phyloP scores from a whole-genome alignment of 2,888 invertebrate genomes.

The Aproaerema taeniolella region DNA sequence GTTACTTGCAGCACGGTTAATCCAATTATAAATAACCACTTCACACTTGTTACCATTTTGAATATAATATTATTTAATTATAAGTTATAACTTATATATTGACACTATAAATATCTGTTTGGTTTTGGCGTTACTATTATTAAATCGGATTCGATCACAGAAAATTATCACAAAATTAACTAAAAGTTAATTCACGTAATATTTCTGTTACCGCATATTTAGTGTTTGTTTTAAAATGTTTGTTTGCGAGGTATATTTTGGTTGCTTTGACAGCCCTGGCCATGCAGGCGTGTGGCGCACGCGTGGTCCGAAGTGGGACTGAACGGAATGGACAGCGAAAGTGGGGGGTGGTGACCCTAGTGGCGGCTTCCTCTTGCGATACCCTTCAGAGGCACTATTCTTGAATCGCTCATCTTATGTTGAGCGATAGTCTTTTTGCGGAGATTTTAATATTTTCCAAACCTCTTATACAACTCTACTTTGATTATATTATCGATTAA shows the following conservation, averaged over 20 bases:
- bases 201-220: slow-evolving; percentile 16
- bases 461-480: too few species aligned
- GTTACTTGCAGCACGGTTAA: slow-evolving; percentile 52
- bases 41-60: slow-evolving; percentile 49
- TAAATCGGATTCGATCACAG: too few species aligned
- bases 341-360: slow-evolving; percentile 42
- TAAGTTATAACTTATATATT: too few species aligned
- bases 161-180: slow-evolving; percentile 11
- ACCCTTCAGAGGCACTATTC: not conserved
- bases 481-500: too few species aligned
- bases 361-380: slow-evolving; percentile 27
- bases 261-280: slow-evolving; percentile 6
- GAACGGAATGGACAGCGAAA: slow-evolving; percentile 53
- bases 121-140: too few species aligned
- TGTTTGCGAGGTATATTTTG: not conserved
- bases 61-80: not conserved
- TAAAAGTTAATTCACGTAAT: slow-evolving; percentile 2
- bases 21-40: slow-evolving; percentile 62
- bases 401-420: too few species aligned
- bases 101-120: too few species aligned
- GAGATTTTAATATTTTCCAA: too few species aligned
- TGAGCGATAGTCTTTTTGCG: too few species aligned
- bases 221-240: slow-evolving; percentile 1
- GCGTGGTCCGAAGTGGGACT: slow-evolving; percentile 46
- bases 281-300: slow-evolving; percentile 38